Evolutionary conservation across 2,888 invertebrate species (phyloP).

Genomic region (Tridacna crocea): DNA sequence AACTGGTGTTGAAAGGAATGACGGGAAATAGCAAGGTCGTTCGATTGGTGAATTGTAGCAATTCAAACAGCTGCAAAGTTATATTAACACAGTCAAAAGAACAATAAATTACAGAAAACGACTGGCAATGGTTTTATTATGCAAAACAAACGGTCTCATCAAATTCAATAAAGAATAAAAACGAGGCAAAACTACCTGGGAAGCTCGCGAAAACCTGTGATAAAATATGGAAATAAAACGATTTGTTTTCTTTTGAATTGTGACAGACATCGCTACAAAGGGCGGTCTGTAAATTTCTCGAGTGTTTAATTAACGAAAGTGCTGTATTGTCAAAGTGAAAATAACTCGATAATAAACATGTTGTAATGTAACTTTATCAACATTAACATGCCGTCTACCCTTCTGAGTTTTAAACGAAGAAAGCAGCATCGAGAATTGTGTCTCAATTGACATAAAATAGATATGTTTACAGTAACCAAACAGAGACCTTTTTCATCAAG

Average conservation of each 20-base stretch:
- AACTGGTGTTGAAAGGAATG: constrained; percentile 1
- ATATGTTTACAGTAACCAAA: too few relatives aligned
- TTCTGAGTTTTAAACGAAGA: too few relatives aligned
- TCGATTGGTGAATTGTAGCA: constrained; percentile 1
- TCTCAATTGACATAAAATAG: too few relatives aligned
- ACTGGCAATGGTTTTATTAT: constrained; percentile 55
- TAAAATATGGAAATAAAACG: constrained; percentile 27
- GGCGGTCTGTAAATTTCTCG: constrained; percentile 27
- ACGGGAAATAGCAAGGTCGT: neutral
- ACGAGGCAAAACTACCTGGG: constrained; percentile 25
- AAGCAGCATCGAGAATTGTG: too few relatives aligned
- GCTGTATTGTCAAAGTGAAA: constrained; percentile 53
- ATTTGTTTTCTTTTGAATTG: constrained; percentile 20
- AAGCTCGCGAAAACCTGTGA: constrained; percentile 15
- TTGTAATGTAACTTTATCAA: constrained; percentile 37
- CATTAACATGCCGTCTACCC: too few relatives aligned
- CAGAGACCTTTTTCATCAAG: too few relatives aligned
- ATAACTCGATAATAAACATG: constrained; percentile 40
- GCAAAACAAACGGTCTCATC: constrained; percentile 49
- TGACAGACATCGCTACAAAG: neutral
- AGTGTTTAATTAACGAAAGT: constrained; percentile 58
- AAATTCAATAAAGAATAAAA: constrained; percentile 45
- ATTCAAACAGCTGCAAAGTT: constrained; percentile 18
- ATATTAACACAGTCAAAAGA: constrained; percentile 19
- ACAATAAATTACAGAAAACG: constrained; percentile 47